phyloP scores from a whole-genome alignment of 2,888 invertebrate species.

The Thymelicus acteon region DNA sequence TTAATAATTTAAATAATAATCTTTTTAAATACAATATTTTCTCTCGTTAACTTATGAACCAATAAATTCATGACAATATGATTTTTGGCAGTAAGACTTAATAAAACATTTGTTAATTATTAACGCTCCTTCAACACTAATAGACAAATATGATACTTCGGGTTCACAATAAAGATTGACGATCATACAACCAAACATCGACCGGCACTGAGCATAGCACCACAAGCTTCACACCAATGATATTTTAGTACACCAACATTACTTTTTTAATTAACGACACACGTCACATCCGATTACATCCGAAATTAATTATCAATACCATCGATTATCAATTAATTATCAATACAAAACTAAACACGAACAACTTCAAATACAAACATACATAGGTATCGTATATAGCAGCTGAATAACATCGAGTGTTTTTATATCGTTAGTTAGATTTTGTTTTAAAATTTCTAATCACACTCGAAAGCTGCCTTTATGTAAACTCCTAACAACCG shows the following conservation, averaged over 20 bases:
- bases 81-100: constrained; percentile 63
- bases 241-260: constrained; percentile 30
- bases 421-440: neutral
- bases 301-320: constrained; percentile 1
- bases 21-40: constrained; percentile 47
- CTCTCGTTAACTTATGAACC: constrained; percentile 46
- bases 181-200: constrained; percentile 19
- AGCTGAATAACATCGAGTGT: neutral
- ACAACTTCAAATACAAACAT: constrained; percentile 3
- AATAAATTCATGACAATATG: constrained; percentile 48
- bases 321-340: no score
- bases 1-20: constrained; percentile 49
- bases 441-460: neutral
- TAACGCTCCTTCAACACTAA: constrained; percentile 31
- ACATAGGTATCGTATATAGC: neutral
- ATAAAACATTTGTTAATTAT: constrained; percentile 36
- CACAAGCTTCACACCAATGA: constrained; percentile 33
- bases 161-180: constrained; percentile 7
- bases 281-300: constrained; percentile 5
- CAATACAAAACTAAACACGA: constrained; percentile 9
- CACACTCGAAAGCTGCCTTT: neutral
- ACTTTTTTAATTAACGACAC: constrained; percentile 11
- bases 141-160: constrained; percentile 7
- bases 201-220: constrained; percentile 35
- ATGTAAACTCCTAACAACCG: neutral